phyloP scores from a whole-genome alignment of 2,797 vertebrate genomes.

The Melanotaenia parkinsoni region DNA sequence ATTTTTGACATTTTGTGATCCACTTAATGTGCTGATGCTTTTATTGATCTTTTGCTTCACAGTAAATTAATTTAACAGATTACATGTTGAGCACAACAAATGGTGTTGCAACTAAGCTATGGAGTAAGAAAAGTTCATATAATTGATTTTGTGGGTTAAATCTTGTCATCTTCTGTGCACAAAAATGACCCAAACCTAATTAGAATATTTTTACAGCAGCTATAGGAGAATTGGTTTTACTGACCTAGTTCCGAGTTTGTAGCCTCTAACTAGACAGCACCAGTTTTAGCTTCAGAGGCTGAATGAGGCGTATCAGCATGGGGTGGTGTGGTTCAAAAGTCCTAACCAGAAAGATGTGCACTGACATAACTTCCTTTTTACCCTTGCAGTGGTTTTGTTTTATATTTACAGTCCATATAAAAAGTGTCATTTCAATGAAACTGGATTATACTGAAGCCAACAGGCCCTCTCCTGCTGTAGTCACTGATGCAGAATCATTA shows the following conservation, averaged over 20 bases:
- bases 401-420: neutral
- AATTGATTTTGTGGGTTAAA: neutral
- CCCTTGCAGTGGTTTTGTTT: neutral
- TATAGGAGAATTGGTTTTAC: constrained; percentile 10
- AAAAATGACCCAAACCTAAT: neutral
- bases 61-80: neutral
- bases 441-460: constrained; percentile 3
- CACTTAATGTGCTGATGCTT: neutral
- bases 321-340: neutral
- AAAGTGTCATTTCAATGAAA: constrained; percentile 5
- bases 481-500: constrained; percentile 64
- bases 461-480: neutral
- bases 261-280: neutral
- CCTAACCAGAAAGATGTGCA: neutral
- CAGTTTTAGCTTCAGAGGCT: neutral
- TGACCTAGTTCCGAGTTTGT: constrained; percentile 16
- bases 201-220: neutral
- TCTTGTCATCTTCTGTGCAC: neutral
- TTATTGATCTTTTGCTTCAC: neutral
- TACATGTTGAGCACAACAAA: neutral
- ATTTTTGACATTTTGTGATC: neutral
- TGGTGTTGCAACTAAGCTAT: neutral
- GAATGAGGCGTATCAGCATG: neutral
- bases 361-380: neutral
- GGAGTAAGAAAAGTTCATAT: neutral